Conservation (phyloP, 2,113 vertebrate genomes). For the Phylloscopus whistleri region DNA sequence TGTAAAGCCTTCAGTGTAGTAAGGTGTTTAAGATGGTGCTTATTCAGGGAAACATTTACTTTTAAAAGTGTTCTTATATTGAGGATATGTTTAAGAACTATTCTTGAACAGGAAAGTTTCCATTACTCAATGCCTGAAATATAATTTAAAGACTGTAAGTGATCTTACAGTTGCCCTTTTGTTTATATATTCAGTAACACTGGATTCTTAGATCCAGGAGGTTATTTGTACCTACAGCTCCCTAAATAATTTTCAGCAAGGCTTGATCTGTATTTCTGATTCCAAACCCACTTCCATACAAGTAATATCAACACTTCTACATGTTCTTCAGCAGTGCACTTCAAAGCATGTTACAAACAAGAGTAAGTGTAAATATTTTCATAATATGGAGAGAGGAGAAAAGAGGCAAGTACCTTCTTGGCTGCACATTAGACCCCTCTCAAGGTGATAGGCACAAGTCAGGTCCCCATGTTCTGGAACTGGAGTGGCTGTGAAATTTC, state of each 20-base stretch:
- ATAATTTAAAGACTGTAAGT: neutral
- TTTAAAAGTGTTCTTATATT: neutral
- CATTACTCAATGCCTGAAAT: neutral
- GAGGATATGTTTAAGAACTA: neutral
- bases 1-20: neutral
- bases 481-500: neutral
- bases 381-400: neutral
- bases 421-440: neutral
- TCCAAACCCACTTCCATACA: neutral
- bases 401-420: neutral
- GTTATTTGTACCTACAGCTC: neutral
- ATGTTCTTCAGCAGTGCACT: neutral
- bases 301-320: neutral
- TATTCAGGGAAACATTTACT: neutral
- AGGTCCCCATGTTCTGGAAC: accelerated
- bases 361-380: neutral
- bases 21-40: neutral
- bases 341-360: neutral
- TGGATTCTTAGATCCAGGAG: neutral
- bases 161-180: neutral
- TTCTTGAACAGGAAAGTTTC: neutral
- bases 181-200: neutral
- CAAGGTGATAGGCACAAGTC: neutral
- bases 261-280: neutral
- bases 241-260: neutral